Conservation (phyloP, 35 echinoderm and acorn worm genomes). For the Diadema setosum region DNA sequence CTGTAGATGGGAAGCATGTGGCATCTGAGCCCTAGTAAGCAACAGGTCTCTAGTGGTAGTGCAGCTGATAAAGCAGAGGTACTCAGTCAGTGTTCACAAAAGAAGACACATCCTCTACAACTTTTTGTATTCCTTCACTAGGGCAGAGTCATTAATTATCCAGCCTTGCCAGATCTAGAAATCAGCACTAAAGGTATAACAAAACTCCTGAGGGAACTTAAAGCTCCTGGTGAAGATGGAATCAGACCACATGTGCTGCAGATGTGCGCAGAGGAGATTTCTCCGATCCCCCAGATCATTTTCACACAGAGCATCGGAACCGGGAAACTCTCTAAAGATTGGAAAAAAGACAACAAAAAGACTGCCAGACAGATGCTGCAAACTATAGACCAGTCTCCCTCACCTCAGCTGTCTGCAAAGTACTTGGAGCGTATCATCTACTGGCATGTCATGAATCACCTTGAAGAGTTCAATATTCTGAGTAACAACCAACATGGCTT, state of each 20-base stretch:
- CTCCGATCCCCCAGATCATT: background rate
- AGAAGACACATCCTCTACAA: background rate
- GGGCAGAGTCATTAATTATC: background rate
- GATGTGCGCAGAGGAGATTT: background rate
- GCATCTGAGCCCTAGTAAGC: background rate
- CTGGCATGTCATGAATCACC: background rate
- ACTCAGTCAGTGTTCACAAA: background rate
- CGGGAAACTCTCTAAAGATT: background rate
- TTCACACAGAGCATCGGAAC: background rate
- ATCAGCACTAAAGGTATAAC: background rate
- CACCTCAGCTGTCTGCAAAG: too few relatives aligned
- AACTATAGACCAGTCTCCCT: too few relatives aligned
- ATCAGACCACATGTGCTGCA: background rate
- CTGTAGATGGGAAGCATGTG: background rate
- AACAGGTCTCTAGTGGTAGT: background rate
- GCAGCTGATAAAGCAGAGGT: background rate
- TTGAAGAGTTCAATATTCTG: background rate
- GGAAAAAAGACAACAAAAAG: too few relatives aligned
- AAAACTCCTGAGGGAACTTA: slow-evolving; percentile 30
- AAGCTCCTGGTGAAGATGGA: slow-evolving; percentile 15
- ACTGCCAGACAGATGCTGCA: too few relatives aligned
- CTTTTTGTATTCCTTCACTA: background rate
- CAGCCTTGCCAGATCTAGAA: background rate
- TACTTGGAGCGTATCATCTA: slow-evolving; percentile 24
- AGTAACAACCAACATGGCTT: background rate